phyloP scores from a whole-genome alignment of 2,797 vertebrate species.

The Aplochiton taeniatus region DNA sequence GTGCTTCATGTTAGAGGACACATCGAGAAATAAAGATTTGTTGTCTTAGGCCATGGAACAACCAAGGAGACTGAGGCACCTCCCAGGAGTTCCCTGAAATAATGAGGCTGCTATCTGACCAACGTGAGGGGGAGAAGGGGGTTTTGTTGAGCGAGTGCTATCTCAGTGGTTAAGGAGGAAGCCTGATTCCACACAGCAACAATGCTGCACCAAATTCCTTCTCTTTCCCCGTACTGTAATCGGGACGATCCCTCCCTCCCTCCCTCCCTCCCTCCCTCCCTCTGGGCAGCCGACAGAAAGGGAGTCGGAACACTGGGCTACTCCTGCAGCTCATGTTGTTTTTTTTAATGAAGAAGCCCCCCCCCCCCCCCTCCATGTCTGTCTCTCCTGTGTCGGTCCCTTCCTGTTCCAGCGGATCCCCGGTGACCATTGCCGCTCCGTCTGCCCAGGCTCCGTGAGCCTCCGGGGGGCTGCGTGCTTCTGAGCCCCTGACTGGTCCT shows the following conservation, averaged over 20 bases:
- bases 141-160: constrained; percentile 26
- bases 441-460: constrained; percentile 63
- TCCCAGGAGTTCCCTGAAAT: no score
- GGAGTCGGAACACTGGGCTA: constrained; percentile 31
- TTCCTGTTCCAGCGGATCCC: constrained; percentile 36
- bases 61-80: no score
- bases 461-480: no score
- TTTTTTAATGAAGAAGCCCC: constrained; percentile 22
- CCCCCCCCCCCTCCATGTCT: constrained; percentile 23
- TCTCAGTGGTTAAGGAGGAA: constrained; percentile 33
- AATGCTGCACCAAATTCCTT: constrained; percentile 37
- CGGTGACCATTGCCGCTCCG: constrained; percentile 72
- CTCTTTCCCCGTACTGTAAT: constrained; percentile 36
- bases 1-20: no score
- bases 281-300: constrained; percentile 29
- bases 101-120: no score
- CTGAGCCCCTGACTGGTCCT: constrained; percentile 64
- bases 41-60: no score
- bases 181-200: constrained; percentile 38
- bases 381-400: not conserved
- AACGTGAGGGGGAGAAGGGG: constrained; percentile 33
- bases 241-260: constrained; percentile 22
- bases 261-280: constrained; percentile 2
- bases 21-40: no score
- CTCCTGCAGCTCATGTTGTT: constrained; percentile 23